phyloP scores from a whole-genome alignment of 2,888 invertebrate species.

The Helicoverpa assulta region DNA sequence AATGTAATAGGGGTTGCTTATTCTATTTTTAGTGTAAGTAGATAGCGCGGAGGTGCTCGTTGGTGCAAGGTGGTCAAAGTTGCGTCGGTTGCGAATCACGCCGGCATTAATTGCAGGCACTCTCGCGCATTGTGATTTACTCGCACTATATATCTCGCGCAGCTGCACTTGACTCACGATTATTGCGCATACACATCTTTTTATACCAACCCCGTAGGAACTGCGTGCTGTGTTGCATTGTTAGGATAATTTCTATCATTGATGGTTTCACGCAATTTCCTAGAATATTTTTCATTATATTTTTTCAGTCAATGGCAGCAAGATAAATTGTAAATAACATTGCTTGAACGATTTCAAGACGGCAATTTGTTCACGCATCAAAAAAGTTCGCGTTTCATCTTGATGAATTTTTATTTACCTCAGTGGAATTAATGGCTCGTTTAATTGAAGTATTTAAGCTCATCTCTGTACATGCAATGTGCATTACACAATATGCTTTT shows the following conservation, averaged over 20 bases:
- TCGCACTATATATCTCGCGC: slow-evolving; percentile 76
- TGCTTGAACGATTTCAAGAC: slow-evolving; percentile 4
- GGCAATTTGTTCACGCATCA: slow-evolving; percentile 33
- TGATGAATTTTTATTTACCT: slow-evolving; percentile 42
- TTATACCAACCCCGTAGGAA: slow-evolving; percentile 45
- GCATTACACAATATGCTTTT: slow-evolving; percentile 42
- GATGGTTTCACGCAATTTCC: not conserved
- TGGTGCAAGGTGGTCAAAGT: slow-evolving; percentile 62
- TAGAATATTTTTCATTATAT: no score
- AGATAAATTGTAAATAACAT: slow-evolving; percentile 11
- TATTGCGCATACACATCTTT: slow-evolving; percentile 67
- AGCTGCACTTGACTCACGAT: slow-evolving; percentile 86
- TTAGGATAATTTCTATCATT: slow-evolving; percentile 31
- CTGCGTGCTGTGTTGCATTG: slow-evolving; percentile 40
- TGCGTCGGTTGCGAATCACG: slow-evolving; percentile 70
- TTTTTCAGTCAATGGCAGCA: not conserved
- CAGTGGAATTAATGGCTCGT: slow-evolving; percentile 21
- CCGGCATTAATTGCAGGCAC: slow-evolving; percentile 80
- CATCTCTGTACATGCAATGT: slow-evolving; percentile 33
- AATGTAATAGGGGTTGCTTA: slow-evolving; percentile 16
- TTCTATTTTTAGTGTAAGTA: slow-evolving; percentile 48
- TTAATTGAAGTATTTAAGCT: slow-evolving; percentile 43
- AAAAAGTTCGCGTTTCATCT: slow-evolving; percentile 33
- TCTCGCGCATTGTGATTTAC: slow-evolving; percentile 82
- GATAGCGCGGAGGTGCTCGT: slow-evolving; percentile 40